A percentile compares a stretch with the other conserved stretches of the same genome.
Conservation (phyloP, 2,888 invertebrate species). For the Melieria crassipennis region DNA sequence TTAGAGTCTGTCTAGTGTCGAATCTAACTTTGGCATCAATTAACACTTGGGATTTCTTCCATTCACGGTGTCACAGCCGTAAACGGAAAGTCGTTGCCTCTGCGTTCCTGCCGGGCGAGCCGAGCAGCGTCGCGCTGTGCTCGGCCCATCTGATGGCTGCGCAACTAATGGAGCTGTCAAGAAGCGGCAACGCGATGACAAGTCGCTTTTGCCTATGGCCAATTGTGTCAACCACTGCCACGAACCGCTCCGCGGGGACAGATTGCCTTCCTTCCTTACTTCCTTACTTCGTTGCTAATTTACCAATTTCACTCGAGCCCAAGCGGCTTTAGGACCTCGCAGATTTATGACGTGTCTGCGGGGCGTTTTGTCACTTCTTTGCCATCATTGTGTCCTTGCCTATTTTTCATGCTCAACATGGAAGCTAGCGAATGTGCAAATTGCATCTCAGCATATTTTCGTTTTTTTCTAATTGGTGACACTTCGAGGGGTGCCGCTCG, state of each 20-base stretch:
- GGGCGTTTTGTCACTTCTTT: slow-evolving; percentile 35
- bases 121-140: too few relatives aligned
- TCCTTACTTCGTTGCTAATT: neutral
- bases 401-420: neutral
- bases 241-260: too few relatives aligned
- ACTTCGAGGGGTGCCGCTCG: slow-evolving; percentile 47
- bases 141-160: slow-evolving; percentile 6
- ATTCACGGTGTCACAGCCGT: neutral
- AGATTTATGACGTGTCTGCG: slow-evolving; percentile 42
- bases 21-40: slow-evolving; percentile 51
- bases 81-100: slow-evolving; percentile 1
- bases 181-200: neutral
- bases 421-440: slow-evolving; percentile 33
- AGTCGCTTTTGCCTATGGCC: neutral
- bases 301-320: neutral
- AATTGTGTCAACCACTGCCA: neutral
- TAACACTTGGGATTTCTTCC: slow-evolving; percentile 50
- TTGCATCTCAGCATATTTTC: slow-evolving; percentile 45
- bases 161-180: slow-evolving; percentile 38
- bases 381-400: slow-evolving; percentile 3
- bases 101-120: neutral
- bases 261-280: neutral
- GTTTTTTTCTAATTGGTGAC: slow-evolving; percentile 61
- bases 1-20: slow-evolving; percentile 3
- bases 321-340: neutral